Evolutionary conservation across 2,113 vertebrate genomes (phyloP).

Genomic region (Condylura cristata): DNA sequence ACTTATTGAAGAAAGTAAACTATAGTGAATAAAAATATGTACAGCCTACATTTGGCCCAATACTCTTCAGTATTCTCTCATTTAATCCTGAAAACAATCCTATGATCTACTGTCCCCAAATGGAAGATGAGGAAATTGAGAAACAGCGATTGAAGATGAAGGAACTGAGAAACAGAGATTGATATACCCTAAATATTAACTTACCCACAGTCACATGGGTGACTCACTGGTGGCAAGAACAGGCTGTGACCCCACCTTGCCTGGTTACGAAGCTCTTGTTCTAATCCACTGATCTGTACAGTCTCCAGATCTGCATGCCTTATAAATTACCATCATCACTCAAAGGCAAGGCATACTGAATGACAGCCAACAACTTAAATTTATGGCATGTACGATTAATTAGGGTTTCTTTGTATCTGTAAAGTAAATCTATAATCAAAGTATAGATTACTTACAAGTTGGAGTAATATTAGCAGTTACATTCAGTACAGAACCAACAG

Average conservation of each 20-base stretch:
- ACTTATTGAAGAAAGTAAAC: slow-evolving; percentile 8
- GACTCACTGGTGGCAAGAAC: neutral
- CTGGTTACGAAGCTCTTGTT: neutral
- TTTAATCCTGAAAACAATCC: slow-evolving; percentile 10
- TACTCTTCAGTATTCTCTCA: neutral
- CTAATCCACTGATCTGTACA: slow-evolving; percentile 21
- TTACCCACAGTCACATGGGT: neutral
- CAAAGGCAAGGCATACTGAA: slow-evolving; percentile 36
- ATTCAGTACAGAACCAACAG: neutral
- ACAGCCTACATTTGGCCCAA: slow-evolving; percentile 5
- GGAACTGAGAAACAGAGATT: slow-evolving; percentile 1
- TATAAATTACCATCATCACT: neutral
- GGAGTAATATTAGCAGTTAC: neutral
- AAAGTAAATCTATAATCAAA: slow-evolving; percentile 45
- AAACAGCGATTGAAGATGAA: slow-evolving; percentile 22
- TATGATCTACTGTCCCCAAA: neutral
- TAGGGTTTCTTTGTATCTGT: neutral
- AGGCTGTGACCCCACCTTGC: neutral
- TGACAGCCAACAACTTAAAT: neutral
- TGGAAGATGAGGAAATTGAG: neutral
- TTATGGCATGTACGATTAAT: slow-evolving; percentile 37
- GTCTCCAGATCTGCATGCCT: neutral
- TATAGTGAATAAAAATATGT: neutral
- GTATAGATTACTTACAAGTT: slow-evolving; percentile 6
- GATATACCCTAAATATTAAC: neutral